Evolutionary conservation across 2,797 vertebrate species (phyloP).

Genomic region (Syndactyla subalaris): DNA sequence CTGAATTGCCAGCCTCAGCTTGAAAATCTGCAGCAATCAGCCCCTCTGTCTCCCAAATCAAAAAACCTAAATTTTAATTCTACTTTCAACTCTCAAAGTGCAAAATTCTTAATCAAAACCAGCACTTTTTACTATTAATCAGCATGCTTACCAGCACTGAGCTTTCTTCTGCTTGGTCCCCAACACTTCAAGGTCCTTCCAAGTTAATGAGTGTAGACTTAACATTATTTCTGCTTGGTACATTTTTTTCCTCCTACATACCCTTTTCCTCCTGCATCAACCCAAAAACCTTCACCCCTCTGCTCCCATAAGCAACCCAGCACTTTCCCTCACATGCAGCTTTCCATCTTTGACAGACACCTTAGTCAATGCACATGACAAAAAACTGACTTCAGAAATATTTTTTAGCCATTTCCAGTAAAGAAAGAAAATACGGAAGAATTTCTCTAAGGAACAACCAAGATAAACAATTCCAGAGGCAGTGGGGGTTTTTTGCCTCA

Average conservation of each 20-base stretch:
- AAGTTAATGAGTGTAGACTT: neutral
- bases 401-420: neutral
- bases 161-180: neutral
- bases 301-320: neutral
- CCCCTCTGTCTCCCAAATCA: neutral
- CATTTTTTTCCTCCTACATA: accelerated
- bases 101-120: neutral
- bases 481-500: neutral
- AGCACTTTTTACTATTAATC: neutral
- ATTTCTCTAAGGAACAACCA: neutral
- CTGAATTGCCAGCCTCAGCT: neutral
- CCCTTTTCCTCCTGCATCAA: neutral
- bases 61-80: neutral
- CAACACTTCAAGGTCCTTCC: neutral
- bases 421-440: neutral
- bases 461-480: neutral
- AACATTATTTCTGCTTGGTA: neutral
- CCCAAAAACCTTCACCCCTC: neutral
- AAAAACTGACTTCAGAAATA: neutral
- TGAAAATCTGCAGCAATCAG: neutral
- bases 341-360: neutral
- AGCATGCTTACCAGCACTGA: neutral
- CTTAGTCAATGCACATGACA: neutral
- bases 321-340: neutral
- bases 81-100: neutral